These are phyloP conservation scores for Netelia inedita DNA, from an alignment of 2,888 invertebrate species.

Conservation along the genomic window DNA sequence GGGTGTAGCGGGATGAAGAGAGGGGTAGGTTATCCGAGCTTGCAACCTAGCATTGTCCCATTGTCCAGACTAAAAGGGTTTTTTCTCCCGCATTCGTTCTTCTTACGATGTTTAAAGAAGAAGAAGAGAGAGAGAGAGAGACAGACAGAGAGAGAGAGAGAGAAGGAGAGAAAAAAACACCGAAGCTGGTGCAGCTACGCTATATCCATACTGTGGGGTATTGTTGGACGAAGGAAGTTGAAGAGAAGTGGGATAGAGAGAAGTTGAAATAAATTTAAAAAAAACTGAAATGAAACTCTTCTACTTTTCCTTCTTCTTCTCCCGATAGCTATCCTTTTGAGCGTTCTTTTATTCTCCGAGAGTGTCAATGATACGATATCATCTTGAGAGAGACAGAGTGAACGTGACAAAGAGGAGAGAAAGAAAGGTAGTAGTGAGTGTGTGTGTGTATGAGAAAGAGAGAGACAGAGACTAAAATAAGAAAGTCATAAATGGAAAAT, in stretches of 20 bases:
- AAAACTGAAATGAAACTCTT: slow-evolving; percentile 52
- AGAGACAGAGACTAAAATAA: slow-evolving; percentile 17
- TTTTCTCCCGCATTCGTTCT: slow-evolving; percentile 63
- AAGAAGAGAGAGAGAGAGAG: slow-evolving; percentile 53
- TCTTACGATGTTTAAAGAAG: slow-evolving; percentile 74
- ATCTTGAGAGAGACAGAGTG: neutral
- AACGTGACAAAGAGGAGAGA: slow-evolving; percentile 24
- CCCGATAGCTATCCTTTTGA: slow-evolving; percentile 16
- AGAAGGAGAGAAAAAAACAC: slow-evolving; percentile 13
- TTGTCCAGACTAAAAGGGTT: slow-evolving; percentile 73
- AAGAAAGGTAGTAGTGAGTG: neutral
- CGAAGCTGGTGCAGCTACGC: neutral
- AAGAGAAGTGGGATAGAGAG: slow-evolving; percentile 24
- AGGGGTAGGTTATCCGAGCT: slow-evolving; percentile 68
- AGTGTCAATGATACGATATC: slow-evolving; percentile 39
- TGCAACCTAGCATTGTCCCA: slow-evolving; percentile 72
- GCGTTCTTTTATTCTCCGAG: slow-evolving; percentile 10
- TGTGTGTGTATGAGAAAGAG: neutral
- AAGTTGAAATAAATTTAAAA: neutral
- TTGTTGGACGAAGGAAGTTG: slow-evolving; percentile 7
- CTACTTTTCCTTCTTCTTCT: neutral
- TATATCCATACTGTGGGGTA: slow-evolving; percentile 15
- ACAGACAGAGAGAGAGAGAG: neutral
- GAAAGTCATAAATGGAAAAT: slow-evolving; percentile 10
- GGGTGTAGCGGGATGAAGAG: neutral